Evolutionary conservation across 1,140 invertebrate species (phyloP).

Genomic region (Atta cephalotes): DNA sequence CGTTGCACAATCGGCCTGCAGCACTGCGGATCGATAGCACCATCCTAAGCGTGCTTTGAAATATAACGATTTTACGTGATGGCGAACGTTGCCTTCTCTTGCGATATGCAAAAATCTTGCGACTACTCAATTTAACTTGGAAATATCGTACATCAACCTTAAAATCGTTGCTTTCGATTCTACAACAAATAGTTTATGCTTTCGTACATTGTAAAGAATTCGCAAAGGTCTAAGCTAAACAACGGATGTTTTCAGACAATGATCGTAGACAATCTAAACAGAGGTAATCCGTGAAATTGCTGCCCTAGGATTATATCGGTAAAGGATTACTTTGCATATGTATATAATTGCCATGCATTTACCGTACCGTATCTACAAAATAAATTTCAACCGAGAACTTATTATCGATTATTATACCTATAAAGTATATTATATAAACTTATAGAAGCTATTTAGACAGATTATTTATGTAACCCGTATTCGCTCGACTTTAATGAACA

Average conservation of each 20-base stretch:
- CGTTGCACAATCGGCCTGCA: slow-evolving; percentile 44
- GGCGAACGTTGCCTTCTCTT: slow-evolving; percentile 31
- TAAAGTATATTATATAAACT: neutral
- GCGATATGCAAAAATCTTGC: slow-evolving; percentile 36
- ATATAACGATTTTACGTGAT: slow-evolving; percentile 53
- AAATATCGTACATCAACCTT: slow-evolving; percentile 36
- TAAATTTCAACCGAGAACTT: neutral
- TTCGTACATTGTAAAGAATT: neutral
- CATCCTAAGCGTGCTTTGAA: neutral
- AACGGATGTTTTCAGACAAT: slow-evolving; percentile 12
- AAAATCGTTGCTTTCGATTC: slow-evolving; percentile 23
- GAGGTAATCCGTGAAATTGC: neutral
- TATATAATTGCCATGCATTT: neutral
- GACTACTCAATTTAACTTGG: slow-evolving; percentile 41
- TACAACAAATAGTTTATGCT: neutral
- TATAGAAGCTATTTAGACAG: neutral
- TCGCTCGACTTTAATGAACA: neutral
- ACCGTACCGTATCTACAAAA: neutral
- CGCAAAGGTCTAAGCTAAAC: neutral
- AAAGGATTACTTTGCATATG: neutral
- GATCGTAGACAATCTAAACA: neutral
- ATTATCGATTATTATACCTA: neutral
- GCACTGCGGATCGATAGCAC: slow-evolving; percentile 33
- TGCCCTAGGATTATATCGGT: neutral
- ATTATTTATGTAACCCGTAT: neutral